Base-by-base conservation (phyloP, 2,797 vertebrate genomes). In the Gymnoscopelus microlampas region DNA sequence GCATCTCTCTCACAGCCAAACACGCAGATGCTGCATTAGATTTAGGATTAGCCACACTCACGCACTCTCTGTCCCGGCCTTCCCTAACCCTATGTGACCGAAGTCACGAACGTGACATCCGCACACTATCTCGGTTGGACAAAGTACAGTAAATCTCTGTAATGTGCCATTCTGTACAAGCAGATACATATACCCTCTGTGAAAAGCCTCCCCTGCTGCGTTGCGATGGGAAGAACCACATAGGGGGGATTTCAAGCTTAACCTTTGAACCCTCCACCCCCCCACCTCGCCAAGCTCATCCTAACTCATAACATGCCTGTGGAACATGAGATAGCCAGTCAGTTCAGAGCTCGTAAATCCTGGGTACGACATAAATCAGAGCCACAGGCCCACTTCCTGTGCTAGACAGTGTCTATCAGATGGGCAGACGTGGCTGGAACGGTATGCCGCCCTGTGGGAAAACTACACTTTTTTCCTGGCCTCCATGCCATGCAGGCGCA, bases 321-420 rank as follows among this genome's bases (percentile, higher is more conserved):
- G 82, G 64, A 88, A 88, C 60, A 55, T 60, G 66, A 83, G 71
- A 85, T 74, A 70, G 66, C 65, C 66, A 50, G 60, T 74, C 62
- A 71, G 74, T 65, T 80, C 57, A 58, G 55, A 60, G 49, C 59
- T 80, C 60, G 68, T 83, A 83, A 78, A 86, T 86, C 70, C 67
- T 53, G 9, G 64, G 48, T 23, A 65, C 61, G 67, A 65, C 14
- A 78, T 84, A 75, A 85, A 80, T 85, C 53, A 73, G 55, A 70
- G 47, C 71, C 55, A 77, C 65, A 60, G 70, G 29, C 35, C 49
- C 39, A 71, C 69, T 77, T 77, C 67, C 79, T 77, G 66, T 70
- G 66, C 68, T 29, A 78, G 68, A 68, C 74, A 79, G 65, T 39
- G 66, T 58, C 58, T 61, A 61, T 66, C 8, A 65, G 53, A 71